Percentiles rank a stretch among this genome's conserved stretches.
These are phyloP conservation scores for Platycheirus rosarum DNA, from an alignment of 2,888 invertebrate genomes.

Conservation along the genomic window DNA sequence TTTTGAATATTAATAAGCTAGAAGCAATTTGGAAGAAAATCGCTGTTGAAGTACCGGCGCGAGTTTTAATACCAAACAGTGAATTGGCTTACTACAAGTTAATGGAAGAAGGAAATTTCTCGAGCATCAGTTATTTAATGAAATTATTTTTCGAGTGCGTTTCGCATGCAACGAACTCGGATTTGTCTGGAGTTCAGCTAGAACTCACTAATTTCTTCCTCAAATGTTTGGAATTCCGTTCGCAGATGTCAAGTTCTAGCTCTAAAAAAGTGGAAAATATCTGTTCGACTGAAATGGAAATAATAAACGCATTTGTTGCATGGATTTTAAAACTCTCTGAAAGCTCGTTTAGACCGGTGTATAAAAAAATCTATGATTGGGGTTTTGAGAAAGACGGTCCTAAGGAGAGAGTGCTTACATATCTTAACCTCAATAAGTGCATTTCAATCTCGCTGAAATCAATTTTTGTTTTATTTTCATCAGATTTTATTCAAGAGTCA, in stretches of 20 bases:
- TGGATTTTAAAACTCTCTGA: constrained; percentile 95
- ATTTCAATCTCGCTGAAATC: constrained; percentile 93
- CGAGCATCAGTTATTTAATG: constrained; percentile 89
- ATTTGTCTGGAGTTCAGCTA: constrained; percentile 86
- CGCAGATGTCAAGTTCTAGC: constrained; percentile 81
- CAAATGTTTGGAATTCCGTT: constrained; percentile 87
- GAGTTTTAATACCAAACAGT: constrained; percentile 90
- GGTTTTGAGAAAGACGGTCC: constrained; percentile 84
- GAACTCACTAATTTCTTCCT: constrained; percentile 90
- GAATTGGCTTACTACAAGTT: constrained; percentile 86
- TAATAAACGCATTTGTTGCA: constrained; percentile 90
- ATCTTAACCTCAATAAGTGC: constrained; percentile 88
- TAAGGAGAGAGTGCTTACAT: constrained; percentile 85
- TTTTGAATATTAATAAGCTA: constrained; percentile 85
- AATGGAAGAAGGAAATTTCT: constrained; percentile 85
- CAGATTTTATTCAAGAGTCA: constrained; percentile 91
- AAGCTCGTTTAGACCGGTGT: constrained; percentile 93
- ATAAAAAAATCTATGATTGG: constrained; percentile 94
- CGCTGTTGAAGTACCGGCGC: constrained; percentile 86
- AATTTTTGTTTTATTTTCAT: constrained; percentile 94
- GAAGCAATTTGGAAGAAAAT: constrained; percentile 87
- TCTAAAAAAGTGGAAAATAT: background rate
- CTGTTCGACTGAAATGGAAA: constrained; percentile 85
- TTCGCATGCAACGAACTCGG: constrained; percentile 85
- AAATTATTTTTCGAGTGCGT: constrained; percentile 89